Evolutionary conservation across 2,888 invertebrate species (phyloP).

Genomic region (Camponotus fellah): DNA sequence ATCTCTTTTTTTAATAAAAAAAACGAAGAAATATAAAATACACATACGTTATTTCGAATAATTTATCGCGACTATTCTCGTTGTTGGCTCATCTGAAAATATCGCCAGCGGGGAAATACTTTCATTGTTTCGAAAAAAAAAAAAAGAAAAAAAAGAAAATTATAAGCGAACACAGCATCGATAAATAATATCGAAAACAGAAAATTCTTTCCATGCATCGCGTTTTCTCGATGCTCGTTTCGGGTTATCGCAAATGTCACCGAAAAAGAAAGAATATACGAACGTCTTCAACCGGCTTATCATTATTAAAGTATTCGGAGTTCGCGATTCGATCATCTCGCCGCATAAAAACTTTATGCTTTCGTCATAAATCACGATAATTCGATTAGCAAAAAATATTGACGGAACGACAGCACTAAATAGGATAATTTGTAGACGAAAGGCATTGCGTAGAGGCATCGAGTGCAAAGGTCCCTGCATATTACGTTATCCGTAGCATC

Average conservation of each 20-base stretch:
- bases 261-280: background rate
- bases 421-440: background rate
- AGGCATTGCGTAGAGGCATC: background rate
- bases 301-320: conserved; percentile 19
- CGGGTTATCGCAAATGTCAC: conserved; percentile 20
- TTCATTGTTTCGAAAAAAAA: background rate
- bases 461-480: background rate
- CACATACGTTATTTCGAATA: background rate
- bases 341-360: background rate
- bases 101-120: background rate
- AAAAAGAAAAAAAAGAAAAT: no score
- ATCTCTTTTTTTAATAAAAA: background rate
- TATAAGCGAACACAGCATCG: background rate
- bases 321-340: background rate
- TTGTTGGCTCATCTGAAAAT: background rate
- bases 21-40: background rate
- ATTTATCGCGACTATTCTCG: background rate
- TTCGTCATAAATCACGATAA: conserved; percentile 30
- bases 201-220: background rate
- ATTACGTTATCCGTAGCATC: background rate
- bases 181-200: background rate
- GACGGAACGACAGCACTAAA: background rate
- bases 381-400: background rate
- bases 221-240: conserved; percentile 4
- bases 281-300: conserved; percentile 4